Evolutionary conservation across 2,797 vertebrate species (phyloP).

Genomic region (Molossus alvarezi): DNA sequence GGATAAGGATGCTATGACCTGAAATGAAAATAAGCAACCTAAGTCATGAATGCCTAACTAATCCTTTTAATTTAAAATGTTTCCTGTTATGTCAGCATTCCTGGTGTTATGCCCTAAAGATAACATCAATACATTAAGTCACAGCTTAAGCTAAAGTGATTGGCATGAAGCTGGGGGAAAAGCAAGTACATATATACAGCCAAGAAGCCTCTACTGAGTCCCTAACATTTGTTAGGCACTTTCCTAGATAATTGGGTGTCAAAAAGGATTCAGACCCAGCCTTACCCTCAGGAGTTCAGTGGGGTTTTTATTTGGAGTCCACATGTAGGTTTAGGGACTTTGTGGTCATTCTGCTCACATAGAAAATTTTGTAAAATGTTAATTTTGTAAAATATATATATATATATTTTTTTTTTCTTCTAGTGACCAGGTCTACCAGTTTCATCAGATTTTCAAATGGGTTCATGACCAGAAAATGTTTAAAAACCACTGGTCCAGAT

Average conservation of each 20-base stretch:
- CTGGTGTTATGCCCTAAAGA: slow-evolving; percentile 66
- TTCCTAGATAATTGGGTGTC: background rate
- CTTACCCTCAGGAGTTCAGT: background rate
- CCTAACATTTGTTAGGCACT: background rate
- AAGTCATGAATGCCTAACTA: slow-evolving; percentile 70
- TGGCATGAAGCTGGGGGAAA: background rate
- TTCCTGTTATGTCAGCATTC: slow-evolving; percentile 80
- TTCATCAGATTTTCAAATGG: slow-evolving; percentile 17
- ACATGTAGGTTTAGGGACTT: background rate
- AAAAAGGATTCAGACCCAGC: background rate
- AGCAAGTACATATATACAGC: background rate
- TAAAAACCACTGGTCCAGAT: background rate
- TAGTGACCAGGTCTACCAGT: background rate
- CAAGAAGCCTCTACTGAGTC: background rate
- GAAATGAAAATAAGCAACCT: slow-evolving; percentile 68
- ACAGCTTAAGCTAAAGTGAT: slow-evolving; percentile 58
- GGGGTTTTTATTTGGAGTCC: background rate
- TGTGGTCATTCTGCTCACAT: background rate
- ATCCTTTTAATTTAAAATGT: slow-evolving; percentile 77
- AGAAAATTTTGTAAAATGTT: background rate
- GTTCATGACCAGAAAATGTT: background rate
- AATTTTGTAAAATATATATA: too few relatives aligned
- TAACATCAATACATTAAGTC: slow-evolving; percentile 71
- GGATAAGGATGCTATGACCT: slow-evolving; percentile 71
- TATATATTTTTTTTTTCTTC: background rate